Percentiles rank a stretch among this genome's conserved stretches.
Evolutionary conservation across 1,140 invertebrate species (phyloP).

Genomic region (Meloidogyne exigua): DNA sequence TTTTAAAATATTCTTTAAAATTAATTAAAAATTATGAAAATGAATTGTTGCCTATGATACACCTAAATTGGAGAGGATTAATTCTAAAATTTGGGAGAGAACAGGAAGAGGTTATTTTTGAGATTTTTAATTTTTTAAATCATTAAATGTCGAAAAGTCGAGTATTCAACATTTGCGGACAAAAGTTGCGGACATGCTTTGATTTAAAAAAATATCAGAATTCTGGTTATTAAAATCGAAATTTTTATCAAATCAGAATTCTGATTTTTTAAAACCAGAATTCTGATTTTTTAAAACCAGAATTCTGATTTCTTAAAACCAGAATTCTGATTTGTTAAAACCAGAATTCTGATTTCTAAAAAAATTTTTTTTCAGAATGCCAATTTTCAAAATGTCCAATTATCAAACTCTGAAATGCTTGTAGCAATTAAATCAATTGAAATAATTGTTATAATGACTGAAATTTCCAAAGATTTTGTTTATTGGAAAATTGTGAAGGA

Average conservation of each 20-base stretch:
- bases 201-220: too few species aligned
- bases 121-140: too few species aligned
- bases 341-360: not conserved
- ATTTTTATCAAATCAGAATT: too few species aligned
- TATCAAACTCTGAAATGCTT: conserved; percentile 1
- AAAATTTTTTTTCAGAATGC: not conserved
- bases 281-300: too few species aligned
- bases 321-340: too few species aligned
- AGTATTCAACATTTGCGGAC: too few species aligned
- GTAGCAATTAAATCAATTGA: conserved; percentile 18
- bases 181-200: too few species aligned
- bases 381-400: not conserved
- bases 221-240: too few species aligned
- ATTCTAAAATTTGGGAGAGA: conserved; percentile 22
- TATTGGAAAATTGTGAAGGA: conserved; percentile 41
- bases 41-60: conserved; percentile 44
- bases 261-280: too few species aligned
- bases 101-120: conserved; percentile 18
- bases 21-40: conserved; percentile 43
- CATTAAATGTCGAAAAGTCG: too few species aligned
- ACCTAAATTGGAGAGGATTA: conserved; percentile 44
- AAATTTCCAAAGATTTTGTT: conserved; percentile 39
- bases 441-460: conserved; percentile 32
- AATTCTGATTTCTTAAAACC: too few species aligned
- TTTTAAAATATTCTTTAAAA: conserved; percentile 33